A percentile compares a stretch with the other conserved stretches of the same genome.
These are phyloP conservation scores for Hybos culiciformis DNA, from an alignment of 2,888 invertebrate species.

Conservation along the genomic window DNA sequence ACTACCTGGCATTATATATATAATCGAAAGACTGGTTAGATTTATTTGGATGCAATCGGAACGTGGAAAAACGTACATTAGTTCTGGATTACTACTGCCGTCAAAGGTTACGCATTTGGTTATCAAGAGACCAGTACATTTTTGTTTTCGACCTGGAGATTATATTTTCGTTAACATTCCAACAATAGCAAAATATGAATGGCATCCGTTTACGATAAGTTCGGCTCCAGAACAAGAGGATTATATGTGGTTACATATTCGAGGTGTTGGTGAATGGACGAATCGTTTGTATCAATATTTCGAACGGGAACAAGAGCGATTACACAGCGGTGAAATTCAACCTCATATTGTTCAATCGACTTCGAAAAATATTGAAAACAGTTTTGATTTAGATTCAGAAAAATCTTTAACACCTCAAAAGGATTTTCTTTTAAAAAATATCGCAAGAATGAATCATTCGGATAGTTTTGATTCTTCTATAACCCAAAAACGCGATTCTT, in stretches of 20 bases:
- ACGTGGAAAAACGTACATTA: constrained; percentile 77
- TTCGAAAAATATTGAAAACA: constrained; percentile 17
- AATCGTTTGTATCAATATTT: constrained; percentile 75
- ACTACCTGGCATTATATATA: constrained; percentile 62
- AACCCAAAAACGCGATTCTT: neutral
- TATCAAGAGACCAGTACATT: constrained; percentile 71
- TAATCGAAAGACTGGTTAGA: constrained; percentile 59
- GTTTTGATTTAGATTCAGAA: constrained; percentile 2
- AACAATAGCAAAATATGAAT: constrained; percentile 80
- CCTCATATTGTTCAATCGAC: constrained; percentile 30
- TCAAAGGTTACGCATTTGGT: constrained; percentile 85
- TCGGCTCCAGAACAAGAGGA: constrained; percentile 90
- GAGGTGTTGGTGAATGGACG: constrained; percentile 91
- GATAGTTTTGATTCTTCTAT: constrained; percentile 17
- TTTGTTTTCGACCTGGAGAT: constrained; percentile 84
- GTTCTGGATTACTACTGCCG: constrained; percentile 72
- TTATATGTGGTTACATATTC: constrained; percentile 84
- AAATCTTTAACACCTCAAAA: constrained; percentile 26
- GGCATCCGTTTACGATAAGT: constrained; percentile 96
- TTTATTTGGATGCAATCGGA: constrained; percentile 50
- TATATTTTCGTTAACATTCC: constrained; percentile 90
- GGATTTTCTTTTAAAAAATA: constrained; percentile 28
- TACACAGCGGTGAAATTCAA: constrained; percentile 51
- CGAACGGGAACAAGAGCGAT: constrained; percentile 61
- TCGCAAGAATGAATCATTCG: constrained; percentile 22